Evolutionary conservation across 1,140 invertebrate species (phyloP).

Genomic region (Diabrotica undecimpunctata): DNA sequence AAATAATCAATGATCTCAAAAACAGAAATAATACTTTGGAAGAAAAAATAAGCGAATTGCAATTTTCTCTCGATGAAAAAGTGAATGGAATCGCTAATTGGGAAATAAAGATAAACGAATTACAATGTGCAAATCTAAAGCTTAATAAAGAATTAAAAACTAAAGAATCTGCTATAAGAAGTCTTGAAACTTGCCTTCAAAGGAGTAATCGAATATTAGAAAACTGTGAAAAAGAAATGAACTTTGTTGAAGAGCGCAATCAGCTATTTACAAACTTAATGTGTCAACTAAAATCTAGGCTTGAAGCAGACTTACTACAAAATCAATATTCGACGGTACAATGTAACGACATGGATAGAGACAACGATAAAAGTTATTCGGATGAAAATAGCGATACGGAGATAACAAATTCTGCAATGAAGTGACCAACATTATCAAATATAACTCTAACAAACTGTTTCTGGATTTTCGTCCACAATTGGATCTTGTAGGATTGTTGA

Average conservation of each 20-base stretch:
- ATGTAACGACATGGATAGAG: background rate
- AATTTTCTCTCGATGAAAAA: background rate
- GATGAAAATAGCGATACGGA: background rate
- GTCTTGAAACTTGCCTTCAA: slow-evolving; percentile 12
- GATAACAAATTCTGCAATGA: background rate
- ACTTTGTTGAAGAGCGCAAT: background rate
- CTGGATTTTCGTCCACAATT: too few relatives aligned
- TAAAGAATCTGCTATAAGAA: slow-evolving; percentile 10
- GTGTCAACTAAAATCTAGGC: background rate
- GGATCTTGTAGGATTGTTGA: too few relatives aligned
- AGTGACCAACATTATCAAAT: too few relatives aligned
- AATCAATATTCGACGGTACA: background rate
- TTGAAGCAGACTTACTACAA: background rate
- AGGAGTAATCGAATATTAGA: slow-evolving; percentile 14
- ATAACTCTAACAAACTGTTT: too few relatives aligned
- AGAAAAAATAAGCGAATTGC: background rate
- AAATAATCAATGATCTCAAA: background rate
- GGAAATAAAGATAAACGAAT: background rate
- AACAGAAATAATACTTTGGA: background rate
- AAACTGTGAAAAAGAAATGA: slow-evolving; percentile 16
- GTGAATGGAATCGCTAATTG: background rate
- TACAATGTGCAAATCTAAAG: background rate
- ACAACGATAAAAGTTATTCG: background rate
- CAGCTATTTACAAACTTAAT: background rate
- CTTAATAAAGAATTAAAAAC: slow-evolving; percentile 5